phyloP scores from a whole-genome alignment of 2,113 vertebrate species.

The Scalopus aquaticus region DNA sequence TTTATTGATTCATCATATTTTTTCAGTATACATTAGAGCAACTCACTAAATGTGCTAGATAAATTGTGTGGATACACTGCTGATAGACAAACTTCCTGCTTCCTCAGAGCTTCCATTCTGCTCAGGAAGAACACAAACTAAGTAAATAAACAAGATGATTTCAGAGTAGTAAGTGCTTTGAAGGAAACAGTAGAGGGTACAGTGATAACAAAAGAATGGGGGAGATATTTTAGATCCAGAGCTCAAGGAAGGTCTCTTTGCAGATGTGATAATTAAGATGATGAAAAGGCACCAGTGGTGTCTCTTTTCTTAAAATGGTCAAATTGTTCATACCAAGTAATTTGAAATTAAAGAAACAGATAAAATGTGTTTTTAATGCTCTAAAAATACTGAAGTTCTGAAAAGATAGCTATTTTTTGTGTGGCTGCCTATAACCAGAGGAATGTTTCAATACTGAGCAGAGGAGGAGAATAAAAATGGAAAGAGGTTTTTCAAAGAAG shows the following conservation, averaged over 20 bases:
- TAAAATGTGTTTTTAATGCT: constrained; percentile 19
- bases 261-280: not conserved
- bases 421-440: not conserved
- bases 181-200: not conserved
- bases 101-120: not conserved
- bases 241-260: not conserved
- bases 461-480: not conserved
- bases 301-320: constrained; percentile 16
- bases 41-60: not conserved
- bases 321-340: constrained; percentile 18
- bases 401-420: not conserved
- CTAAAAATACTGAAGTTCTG: constrained; percentile 31
- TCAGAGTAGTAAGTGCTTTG: not conserved
- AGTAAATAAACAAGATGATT: not conserved
- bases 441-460: not conserved
- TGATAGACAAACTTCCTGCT: not conserved
- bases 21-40: not conserved
- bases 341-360: constrained; percentile 8
- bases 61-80: not conserved
- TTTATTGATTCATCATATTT: constrained; percentile 18
- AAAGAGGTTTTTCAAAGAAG: not conserved
- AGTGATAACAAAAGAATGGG: not conserved
- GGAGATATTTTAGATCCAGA: not conserved
- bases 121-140: not conserved
- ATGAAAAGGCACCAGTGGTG: not conserved